Evolutionary conservation across 2,888 invertebrate species (phyloP).

Genomic region (Merodon equestris): DNA sequence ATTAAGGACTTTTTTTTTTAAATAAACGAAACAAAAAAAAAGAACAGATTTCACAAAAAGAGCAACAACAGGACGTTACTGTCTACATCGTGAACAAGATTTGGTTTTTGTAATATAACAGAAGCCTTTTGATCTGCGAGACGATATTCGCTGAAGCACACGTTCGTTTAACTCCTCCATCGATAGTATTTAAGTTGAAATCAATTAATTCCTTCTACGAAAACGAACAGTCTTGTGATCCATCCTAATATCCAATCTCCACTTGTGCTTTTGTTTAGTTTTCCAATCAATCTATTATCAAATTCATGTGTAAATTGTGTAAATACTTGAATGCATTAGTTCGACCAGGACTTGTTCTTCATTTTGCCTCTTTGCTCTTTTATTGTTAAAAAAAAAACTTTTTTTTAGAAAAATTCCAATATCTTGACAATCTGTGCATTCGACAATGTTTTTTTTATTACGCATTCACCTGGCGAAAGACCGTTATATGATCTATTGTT

Average conservation of each 20-base stretch:
- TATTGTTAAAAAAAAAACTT: slow-evolving; percentile 24
- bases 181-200: slow-evolving; percentile 54
- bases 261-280: slow-evolving; percentile 4
- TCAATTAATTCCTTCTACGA: slow-evolving; percentile 21
- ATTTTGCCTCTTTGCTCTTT: slow-evolving; percentile 28
- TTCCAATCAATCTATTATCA: slow-evolving; percentile 2
- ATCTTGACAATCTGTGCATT: slow-evolving; percentile 54
- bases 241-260: slow-evolving; percentile 10
- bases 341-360: slow-evolving; percentile 14
- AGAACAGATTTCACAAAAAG: slow-evolving; percentile 28
- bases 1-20: slow-evolving; percentile 44
- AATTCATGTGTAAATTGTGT: slow-evolving; percentile 34
- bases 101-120: not conserved
- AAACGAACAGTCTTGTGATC: not conserved
- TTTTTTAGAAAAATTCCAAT: not conserved
- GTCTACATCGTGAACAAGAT: slow-evolving; percentile 22
- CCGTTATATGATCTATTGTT: not conserved
- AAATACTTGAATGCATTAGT: slow-evolving; percentile 39
- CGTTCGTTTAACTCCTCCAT: slow-evolving; percentile 29
- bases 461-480: slow-evolving; percentile 29
- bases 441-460: slow-evolving; percentile 25
- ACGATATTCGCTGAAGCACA: too few species aligned
- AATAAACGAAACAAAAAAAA: slow-evolving; percentile 45
- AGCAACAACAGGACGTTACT: slow-evolving; percentile 27
- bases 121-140: not conserved